These are phyloP conservation scores for Opisthograptis luteolata DNA, from an alignment of 2,888 invertebrate species.

Conservation along the genomic window DNA sequence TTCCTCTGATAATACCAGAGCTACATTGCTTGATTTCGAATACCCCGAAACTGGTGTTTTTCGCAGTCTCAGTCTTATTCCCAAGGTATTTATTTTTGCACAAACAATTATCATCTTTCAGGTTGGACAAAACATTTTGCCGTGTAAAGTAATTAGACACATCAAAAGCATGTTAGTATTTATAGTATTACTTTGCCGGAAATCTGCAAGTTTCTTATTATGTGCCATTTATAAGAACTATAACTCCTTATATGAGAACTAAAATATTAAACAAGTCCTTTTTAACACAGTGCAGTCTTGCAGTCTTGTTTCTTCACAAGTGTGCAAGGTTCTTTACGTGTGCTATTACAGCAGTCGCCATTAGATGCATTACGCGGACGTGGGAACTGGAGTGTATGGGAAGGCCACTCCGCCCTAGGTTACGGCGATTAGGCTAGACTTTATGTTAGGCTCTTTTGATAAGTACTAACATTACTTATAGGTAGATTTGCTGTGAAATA, in stretches of 20 bases:
- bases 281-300: too few relatives aligned
- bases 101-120: too few relatives aligned
- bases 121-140: too few relatives aligned
- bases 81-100: too few relatives aligned
- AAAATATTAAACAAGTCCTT: neutral
- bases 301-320: conserved; percentile 7
- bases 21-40: too few relatives aligned
- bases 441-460: conserved; percentile 14
- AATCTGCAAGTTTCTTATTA: too few relatives aligned
- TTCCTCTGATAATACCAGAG: too few relatives aligned
- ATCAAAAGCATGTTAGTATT: too few relatives aligned
- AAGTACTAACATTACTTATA: conserved; percentile 4
- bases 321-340: conserved; percentile 22
- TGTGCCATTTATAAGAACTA: too few relatives aligned
- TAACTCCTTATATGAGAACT: neutral
- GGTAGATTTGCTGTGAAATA: conserved; percentile 12
- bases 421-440: conserved; percentile 27
- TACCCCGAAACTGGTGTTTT: too few relatives aligned
- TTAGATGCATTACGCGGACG: conserved; percentile 59
- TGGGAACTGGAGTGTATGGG: conserved; percentile 64
- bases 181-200: too few relatives aligned
- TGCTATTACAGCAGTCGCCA: conserved; percentile 41
- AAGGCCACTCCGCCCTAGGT: conserved; percentile 46
- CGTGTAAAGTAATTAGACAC: too few relatives aligned
- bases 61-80: conserved; percentile 1